Evolutionary conservation across 1,140 invertebrate genomes (phyloP).

Genomic region (Pygmarrhopalites habei): DNA sequence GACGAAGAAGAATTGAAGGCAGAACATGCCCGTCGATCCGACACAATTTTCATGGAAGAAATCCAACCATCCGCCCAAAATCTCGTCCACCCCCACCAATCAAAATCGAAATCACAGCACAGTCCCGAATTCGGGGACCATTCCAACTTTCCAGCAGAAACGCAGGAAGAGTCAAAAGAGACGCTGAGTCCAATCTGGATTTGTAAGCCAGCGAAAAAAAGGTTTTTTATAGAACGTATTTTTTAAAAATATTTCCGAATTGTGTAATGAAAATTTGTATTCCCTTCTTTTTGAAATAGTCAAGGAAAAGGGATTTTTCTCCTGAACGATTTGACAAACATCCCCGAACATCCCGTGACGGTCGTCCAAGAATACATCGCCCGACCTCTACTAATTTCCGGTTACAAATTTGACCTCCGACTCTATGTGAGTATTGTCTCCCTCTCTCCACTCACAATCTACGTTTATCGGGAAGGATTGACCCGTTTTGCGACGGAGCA

Average conservation of each 20-base stretch:
- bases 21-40: constrained; percentile 9
- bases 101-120: too few species aligned
- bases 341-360: constrained; percentile 59
- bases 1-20: constrained; percentile 8
- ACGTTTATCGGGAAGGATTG: constrained; percentile 73
- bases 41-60: neutral
- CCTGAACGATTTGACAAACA: constrained; percentile 67
- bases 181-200: constrained; percentile 58
- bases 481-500: constrained; percentile 78
- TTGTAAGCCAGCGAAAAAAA: constrained; percentile 77
- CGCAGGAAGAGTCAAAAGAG: neutral
- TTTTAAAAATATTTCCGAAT: too few species aligned
- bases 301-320: constrained; percentile 75
- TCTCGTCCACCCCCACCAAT: too few species aligned
- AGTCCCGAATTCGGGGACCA: neutral
- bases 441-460: constrained; percentile 70
- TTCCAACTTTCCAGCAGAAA: neutral
- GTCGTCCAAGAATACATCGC: constrained; percentile 72
- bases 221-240: too few species aligned
- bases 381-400: constrained; percentile 73
- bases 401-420: constrained; percentile 81
- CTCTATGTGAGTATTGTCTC: constrained; percentile 77
- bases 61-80: neutral
- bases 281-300: constrained; percentile 70
- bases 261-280: too few species aligned